Percentiles rank a stretch among this genome's conserved stretches.
phyloP scores from a whole-genome alignment of 2,113 vertebrate species.

The Furnarius figulus region DNA sequence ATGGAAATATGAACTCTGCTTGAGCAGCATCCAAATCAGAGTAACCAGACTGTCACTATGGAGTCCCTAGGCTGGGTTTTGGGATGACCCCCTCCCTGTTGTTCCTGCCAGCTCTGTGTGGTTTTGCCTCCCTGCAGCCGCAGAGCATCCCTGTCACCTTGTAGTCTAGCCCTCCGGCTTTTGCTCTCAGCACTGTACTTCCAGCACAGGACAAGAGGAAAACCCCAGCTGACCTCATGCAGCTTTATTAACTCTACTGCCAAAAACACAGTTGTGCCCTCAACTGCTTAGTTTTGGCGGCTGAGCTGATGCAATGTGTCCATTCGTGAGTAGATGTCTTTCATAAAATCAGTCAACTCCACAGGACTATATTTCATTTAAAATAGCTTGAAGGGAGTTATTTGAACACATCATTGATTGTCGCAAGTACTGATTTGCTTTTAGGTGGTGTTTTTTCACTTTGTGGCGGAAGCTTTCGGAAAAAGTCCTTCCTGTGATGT shows the following conservation, averaged over 20 bases:
- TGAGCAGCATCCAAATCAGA: not conserved
- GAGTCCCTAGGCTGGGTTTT: not conserved
- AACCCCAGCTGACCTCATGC: not conserved
- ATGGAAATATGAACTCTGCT: not conserved
- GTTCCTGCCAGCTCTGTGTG: not conserved
- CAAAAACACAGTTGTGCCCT: not conserved
- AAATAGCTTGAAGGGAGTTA: conserved; percentile 22
- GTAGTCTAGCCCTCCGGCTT: not conserved
- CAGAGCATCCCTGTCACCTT: not conserved
- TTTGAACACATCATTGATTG: not conserved
- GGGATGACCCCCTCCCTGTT: not conserved
- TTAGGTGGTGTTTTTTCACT: not conserved
- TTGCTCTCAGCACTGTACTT: not conserved
- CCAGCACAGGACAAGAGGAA: not conserved
- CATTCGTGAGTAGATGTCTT: not conserved
- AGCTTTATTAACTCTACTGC: not conserved
- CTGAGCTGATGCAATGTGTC: not conserved
- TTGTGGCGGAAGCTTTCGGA: not conserved
- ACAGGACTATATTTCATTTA: not conserved
- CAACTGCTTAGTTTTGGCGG: not conserved
- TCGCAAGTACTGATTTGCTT: conserved; percentile 1
- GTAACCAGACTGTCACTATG: not conserved
- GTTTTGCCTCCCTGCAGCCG: not conserved
- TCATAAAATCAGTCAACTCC: conserved; percentile 9
- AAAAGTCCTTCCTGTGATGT: not conserved